phyloP scores from a whole-genome alignment of 1,140 invertebrate genomes.

The Laupala kohalensis region DNA sequence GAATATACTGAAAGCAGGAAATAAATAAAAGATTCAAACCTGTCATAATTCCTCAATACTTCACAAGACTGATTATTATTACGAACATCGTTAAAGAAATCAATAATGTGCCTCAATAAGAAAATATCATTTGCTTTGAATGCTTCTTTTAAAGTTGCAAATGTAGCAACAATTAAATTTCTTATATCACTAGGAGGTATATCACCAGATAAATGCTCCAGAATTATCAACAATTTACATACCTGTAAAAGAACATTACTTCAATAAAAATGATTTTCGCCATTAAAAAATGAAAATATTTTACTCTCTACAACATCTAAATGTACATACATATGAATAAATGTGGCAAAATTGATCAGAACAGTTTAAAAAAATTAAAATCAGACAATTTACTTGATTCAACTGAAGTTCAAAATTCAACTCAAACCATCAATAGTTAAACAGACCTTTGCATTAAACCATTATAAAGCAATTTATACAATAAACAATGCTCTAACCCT shows the following conservation, averaged over 20 bases:
- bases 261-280: neutral
- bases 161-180: constrained; percentile 34
- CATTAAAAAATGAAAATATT: constrained; percentile 17
- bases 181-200: constrained; percentile 34
- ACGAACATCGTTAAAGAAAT: constrained; percentile 39
- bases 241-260: constrained; percentile 21
- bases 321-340: constrained; percentile 10
- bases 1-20: neutral
- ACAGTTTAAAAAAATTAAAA: too few relatives aligned
- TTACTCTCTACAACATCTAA: constrained; percentile 25
- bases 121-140: constrained; percentile 31
- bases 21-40: constrained; percentile 17
- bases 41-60: constrained; percentile 22
- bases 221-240: constrained; percentile 39
- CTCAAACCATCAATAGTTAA: too few relatives aligned
- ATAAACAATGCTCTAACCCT: too few relatives aligned
- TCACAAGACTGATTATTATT: constrained; percentile 25
- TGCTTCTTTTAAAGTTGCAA: constrained; percentile 32
- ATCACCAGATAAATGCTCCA: constrained; percentile 35
- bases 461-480: too few relatives aligned
- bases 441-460: too few relatives aligned
- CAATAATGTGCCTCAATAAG: constrained; percentile 35
- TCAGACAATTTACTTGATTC: too few relatives aligned
- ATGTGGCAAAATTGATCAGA: too few relatives aligned
- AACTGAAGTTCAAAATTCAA: too few relatives aligned